Evolutionary conservation across 2,113 vertebrate species (phyloP).

Genomic region (Strix aluco): DNA sequence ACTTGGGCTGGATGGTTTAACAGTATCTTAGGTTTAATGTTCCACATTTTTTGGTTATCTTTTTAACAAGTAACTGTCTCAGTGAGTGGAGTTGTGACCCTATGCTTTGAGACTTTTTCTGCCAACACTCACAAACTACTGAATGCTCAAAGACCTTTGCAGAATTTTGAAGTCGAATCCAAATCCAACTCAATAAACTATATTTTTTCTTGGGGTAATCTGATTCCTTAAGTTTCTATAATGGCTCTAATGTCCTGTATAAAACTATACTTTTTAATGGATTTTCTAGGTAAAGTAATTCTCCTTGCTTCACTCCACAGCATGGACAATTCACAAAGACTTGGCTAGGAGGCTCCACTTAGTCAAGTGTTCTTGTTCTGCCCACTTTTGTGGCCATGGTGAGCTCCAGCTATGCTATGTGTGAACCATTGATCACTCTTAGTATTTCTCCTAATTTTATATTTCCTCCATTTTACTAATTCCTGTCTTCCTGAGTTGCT

Average conservation of each 20-base stretch:
- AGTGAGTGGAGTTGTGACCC: neutral
- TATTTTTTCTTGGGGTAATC: neutral
- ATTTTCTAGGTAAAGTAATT: neutral
- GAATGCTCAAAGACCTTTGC: neutral
- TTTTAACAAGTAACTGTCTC: neutral
- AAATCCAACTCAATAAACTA: neutral
- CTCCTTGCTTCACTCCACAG: neutral
- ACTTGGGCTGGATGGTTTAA: neutral
- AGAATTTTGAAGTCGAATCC: neutral
- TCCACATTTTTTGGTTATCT: rapidly evolving
- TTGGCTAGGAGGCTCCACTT: neutral
- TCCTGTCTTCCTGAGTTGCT: neutral
- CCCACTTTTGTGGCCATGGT: neutral
- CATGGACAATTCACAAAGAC: neutral
- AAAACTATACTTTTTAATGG: neutral
- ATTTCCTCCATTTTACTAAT: neutral
- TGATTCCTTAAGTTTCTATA: neutral
- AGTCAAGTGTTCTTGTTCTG: neutral
- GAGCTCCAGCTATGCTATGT: neutral
- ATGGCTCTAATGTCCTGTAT: rapidly evolving
- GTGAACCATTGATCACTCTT: neutral
- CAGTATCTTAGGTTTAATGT: neutral
- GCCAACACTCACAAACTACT: neutral
- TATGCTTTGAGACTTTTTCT: neutral
- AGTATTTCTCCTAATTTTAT: neutral